These are phyloP conservation scores for Thumatha senex DNA, from an alignment of 2,888 invertebrate genomes.

Conservation along the genomic window DNA sequence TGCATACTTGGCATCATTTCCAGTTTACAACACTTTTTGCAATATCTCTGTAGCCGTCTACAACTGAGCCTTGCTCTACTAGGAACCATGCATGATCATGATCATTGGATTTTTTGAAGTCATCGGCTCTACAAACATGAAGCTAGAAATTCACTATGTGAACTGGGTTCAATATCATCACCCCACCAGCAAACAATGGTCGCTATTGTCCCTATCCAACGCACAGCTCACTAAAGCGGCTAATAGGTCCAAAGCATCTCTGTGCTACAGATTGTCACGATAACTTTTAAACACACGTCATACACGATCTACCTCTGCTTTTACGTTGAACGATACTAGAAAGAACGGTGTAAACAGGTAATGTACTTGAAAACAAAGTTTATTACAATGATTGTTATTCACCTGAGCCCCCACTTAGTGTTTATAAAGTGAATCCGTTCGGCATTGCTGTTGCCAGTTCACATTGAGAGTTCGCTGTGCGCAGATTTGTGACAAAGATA, in stretches of 20 bases:
- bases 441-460: constrained; percentile 50
- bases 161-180: constrained; percentile 7
- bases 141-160: neutral
- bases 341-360: constrained; percentile 7
- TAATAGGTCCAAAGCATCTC: constrained; percentile 1
- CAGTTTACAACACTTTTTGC: too few species aligned
- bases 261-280: constrained; percentile 10
- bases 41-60: too few species aligned
- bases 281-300: neutral
- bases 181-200: constrained; percentile 10
- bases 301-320: constrained; percentile 18
- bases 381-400: constrained; percentile 19
- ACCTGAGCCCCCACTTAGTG: constrained; percentile 42
- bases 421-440: constrained; percentile 50
- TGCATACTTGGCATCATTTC: too few species aligned
- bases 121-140: too few species aligned
- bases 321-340: constrained; percentile 4
- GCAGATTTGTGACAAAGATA: constrained; percentile 39
- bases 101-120: too few species aligned
- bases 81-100: too few species aligned
- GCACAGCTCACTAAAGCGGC: too few species aligned
- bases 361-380: constrained; percentile 18
- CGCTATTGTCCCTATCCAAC: constrained; percentile 16
- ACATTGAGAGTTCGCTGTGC: constrained; percentile 40
- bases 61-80: too few species aligned